Base-by-base conservation (phyloP, 1,140 invertebrate genomes). In the Nephila pilipes region DNA sequence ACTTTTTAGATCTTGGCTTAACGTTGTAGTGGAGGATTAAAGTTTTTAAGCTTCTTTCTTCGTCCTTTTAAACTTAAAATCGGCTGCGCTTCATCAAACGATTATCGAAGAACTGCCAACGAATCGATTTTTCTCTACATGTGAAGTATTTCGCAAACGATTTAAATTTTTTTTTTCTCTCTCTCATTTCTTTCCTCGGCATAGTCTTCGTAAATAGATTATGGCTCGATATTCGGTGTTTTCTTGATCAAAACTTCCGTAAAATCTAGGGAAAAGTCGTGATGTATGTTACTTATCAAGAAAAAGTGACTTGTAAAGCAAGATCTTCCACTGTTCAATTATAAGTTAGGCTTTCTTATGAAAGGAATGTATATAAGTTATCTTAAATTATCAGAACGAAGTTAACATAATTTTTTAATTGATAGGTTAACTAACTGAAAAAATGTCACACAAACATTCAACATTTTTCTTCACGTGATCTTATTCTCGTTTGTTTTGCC, bases 81-180 rank as follows among this genome's bases (percentile, higher is more conserved):
- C 29, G 18, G n/a, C 46, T 32, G 55, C 46, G 29, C 83, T 85
- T 85, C 57, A 85, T 85, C 83, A 85, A 85, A 85, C 83, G 83
- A 85, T 85, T 85, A 85, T 85, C 83, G 83, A 25, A 54, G 32
- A 85, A 60, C 83, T 85, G 83, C 32, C 83, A 85, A 75, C 29
- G 29, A 75, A 75, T 75, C 69, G 69, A 75, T 75, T 75, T 75
- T 60, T 75, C 29, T 32, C 29, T 36, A 20, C 65, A 32, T 25
- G 65, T 75, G 65, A 32, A 16, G 65, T 29, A 32, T 75, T 75
- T 36, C 69, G 29, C 69, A 32, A 32, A 6, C 14, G 69, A 36
- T 75, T 46, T n/a, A n/a, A n/a, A n/a, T n/a, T 46, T 46, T 46
- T 46, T 46, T 5, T 46, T 1, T 46, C 4, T 32, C 14, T 18